phyloP scores from a whole-genome alignment of 1,140 invertebrate species.

The Hycleus cichorii region DNA sequence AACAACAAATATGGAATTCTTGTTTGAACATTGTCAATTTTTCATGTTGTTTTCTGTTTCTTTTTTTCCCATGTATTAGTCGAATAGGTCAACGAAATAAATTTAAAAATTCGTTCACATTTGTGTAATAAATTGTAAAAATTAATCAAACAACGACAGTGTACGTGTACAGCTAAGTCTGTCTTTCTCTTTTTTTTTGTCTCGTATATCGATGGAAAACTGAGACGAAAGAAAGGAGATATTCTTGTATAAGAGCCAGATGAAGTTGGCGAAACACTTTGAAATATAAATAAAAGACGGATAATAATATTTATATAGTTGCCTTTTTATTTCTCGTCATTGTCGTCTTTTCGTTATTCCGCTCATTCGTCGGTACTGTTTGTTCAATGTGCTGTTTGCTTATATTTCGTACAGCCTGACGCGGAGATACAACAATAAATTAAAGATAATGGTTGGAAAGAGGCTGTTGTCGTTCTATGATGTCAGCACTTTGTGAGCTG shows the following conservation, averaged over 20 bases:
- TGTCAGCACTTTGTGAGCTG: slow-evolving; percentile 15
- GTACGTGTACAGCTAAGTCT: too few species aligned
- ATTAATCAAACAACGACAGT: slow-evolving; percentile 33
- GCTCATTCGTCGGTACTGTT: too few species aligned
- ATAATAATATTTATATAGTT: neutral
- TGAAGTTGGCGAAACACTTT: neutral
- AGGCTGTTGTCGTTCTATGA: slow-evolving; percentile 11
- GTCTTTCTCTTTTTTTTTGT: too few species aligned
- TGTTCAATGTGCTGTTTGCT: too few species aligned
- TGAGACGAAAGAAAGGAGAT: slow-evolving; percentile 29
- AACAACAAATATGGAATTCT: too few species aligned
- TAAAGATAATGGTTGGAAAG: slow-evolving; percentile 20
- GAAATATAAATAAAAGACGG: neutral
- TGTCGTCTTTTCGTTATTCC: too few species aligned
- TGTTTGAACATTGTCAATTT: too few species aligned
- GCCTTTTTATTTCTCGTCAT: too few species aligned
- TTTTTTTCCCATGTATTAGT: too few species aligned
- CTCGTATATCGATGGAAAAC: slow-evolving; percentile 26
- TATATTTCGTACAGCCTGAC: slow-evolving; percentile 7
- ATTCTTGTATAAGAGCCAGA: slow-evolving; percentile 29
- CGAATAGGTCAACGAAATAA: too few species aligned
- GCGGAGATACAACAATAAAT: slow-evolving; percentile 21
- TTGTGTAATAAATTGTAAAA: slow-evolving; percentile 35
- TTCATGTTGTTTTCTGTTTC: too few species aligned
- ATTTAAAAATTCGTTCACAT: neutral